These are phyloP conservation scores for Venturia canescens DNA, from an alignment of 1,140 invertebrate species.

Conservation along the genomic window DNA sequence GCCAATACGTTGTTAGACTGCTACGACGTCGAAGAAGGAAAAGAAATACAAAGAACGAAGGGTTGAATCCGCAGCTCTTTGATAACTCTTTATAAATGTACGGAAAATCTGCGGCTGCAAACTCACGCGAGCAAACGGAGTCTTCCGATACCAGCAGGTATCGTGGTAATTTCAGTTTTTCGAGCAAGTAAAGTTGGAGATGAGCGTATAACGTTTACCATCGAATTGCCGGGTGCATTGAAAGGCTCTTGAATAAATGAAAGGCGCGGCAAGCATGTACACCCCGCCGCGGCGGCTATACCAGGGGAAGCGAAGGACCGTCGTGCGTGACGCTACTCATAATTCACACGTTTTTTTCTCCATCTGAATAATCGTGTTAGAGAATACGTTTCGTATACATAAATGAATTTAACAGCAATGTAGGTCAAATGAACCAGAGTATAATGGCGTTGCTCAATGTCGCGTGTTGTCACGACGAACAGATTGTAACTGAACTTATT, in stretches of 20 bases:
- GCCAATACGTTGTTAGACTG: slow-evolving; percentile 23
- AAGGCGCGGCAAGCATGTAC: slow-evolving; percentile 28
- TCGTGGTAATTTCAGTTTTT: not conserved
- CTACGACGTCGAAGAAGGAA: not conserved
- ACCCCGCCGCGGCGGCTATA: not conserved
- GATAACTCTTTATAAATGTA: not conserved
- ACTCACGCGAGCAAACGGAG: slow-evolving; percentile 15
- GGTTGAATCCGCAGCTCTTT: slow-evolving; percentile 8
- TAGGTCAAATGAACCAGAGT: slow-evolving; percentile 20
- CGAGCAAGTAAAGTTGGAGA: not conserved
- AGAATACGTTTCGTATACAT: not conserved
- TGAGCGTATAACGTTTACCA: slow-evolving; percentile 26
- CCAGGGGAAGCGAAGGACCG: not conserved
- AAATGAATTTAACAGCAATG: not conserved
- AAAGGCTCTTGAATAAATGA: slow-evolving; percentile 44
- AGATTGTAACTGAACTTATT: slow-evolving; percentile 17
- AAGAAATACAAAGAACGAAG: not conserved
- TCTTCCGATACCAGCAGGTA: not conserved
- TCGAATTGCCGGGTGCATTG: slow-evolving; percentile 37
- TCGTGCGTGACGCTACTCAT: not conserved
- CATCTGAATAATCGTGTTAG: slow-evolving; percentile 25
- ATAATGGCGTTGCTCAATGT: slow-evolving; percentile 2
- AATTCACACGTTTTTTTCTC: slow-evolving; percentile 26
- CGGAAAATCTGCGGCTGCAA: slow-evolving; percentile 26
- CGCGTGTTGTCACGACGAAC: slow-evolving; percentile 21